Base-by-base conservation (phyloP, 2,113 vertebrate species). In the Pitta sordida region DNA sequence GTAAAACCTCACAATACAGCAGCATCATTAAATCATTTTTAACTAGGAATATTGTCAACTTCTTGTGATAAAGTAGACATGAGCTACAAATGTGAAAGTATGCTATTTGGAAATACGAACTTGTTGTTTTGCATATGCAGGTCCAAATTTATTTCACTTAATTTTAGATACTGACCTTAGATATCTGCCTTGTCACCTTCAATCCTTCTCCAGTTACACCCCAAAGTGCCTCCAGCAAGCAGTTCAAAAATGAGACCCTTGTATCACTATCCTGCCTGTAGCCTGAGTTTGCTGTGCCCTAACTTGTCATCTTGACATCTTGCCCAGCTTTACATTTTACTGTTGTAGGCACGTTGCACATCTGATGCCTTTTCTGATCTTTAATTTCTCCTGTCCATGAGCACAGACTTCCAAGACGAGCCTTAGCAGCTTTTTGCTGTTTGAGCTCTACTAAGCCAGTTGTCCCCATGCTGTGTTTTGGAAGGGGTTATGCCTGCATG, bases 111-210 rank as follows among this genome's bases (percentile, higher is more conserved):
- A 71, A 76, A 56, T 65, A 32, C 34, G 55, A 86, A 14, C 34
- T 4, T 19, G 69, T 74, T 86, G 71, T 60, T 89, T 85, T 95
- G 78, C 22, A 7, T 68, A 15, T 46, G 65, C 53, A 85, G 21
- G 53, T 60, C 67, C 58, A 49, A 41, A 73, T 96, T 79, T 82
- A 73, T 76, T 94, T 65, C 29, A 11, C 49, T 91, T 96, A 76
- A 93, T 93, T 96, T 94, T 95, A 94, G 82, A 41, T 62, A n/a
- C 36, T 96, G 90, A 73, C 87, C 85, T 82, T 62, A 49, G 77
- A 21, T 60, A 15, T 82, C 24, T 60, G 44, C 14, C 19, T 64
- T 3, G 4, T 32, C 58, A 82, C 74, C 62, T 53, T 83, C 18
- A 53, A 2, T 87, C 70, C 53, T 76, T 96, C 87, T 92, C 70